Evolutionary conservation across 2,113 vertebrate genomes (phyloP), one percentile per base, ranked within the genome.

Genomic region (Semnopithecus entellus): DNA sequence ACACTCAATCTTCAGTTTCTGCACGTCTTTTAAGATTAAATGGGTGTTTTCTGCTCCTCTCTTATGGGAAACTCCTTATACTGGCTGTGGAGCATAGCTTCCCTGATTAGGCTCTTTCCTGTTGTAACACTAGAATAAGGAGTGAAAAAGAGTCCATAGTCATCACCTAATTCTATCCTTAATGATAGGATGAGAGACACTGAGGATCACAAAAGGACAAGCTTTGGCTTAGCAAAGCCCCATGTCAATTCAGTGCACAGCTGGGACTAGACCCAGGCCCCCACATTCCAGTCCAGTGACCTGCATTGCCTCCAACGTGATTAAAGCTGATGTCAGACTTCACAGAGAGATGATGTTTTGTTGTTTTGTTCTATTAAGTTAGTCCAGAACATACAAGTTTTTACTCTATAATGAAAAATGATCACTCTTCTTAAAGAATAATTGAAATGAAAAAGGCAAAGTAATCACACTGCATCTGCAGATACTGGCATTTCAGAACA

Each of bases 311-410:
- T 97, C 64, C 80, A 88, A 14, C 30, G 18, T 96, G 81, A 95
- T 97, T 96, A 95, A 95, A 78, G 95, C 80, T 98, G 96, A 97
- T 0, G 8, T 88, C 90, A 97, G 95, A 92, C 76, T 84, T 96
- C 89, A 92, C 43, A 40, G 55, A 96, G 38, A 91, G 79, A 95
- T 72, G 83, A 64, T 81, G 83, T 80, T 96, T 84, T 93, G 57
- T 70, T 95, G n/a, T 94, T 97, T 76, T 94, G 66, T 94, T 95
- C 78, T 93, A 97, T 97, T 97, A 68, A 86, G 55, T 85, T 95
- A 87, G 32, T 94, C 78, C 55, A 88, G 70, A 96, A 55, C 70
- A 78, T 32, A 85, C 40, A 91, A 81, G 27, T 40, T 97, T 93
- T 92, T 95, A 81, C 43, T 90, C 32, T 43, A 20, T 92, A 97